phyloP scores from a whole-genome alignment of 2,797 vertebrate species.

The Hydrocynus forskahlii region DNA sequence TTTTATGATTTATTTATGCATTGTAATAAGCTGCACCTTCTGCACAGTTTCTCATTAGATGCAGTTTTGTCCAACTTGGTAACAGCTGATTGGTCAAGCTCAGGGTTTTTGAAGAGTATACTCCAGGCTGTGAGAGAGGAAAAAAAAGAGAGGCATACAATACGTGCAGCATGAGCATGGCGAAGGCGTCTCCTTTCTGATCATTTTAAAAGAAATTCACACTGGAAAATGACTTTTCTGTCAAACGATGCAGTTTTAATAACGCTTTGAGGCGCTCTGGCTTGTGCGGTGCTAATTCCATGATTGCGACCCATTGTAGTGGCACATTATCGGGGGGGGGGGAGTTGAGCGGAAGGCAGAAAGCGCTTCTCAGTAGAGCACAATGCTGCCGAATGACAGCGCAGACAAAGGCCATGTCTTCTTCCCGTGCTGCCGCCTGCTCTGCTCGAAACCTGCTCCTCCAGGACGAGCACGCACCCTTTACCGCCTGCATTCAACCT shows the following conservation, averaged over 20 bases:
- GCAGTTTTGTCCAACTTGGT: too few relatives aligned
- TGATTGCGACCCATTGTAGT: constrained; percentile 62
- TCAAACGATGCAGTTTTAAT: constrained; percentile 55
- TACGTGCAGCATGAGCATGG: background rate
- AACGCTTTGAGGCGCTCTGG: constrained; percentile 50
- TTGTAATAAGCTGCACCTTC: too few relatives aligned
- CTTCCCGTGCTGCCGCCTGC: background rate
- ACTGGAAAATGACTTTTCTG: constrained; percentile 49
- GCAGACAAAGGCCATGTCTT: constrained; percentile 55
- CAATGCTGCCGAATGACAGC: constrained; percentile 52
- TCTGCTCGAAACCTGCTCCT: constrained; percentile 48
- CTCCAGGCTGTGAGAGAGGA: too few relatives aligned
- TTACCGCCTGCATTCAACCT: constrained; percentile 34
- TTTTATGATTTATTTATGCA: too few relatives aligned
- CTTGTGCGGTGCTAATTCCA: constrained; percentile 58
- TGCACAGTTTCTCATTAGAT: too few relatives aligned
- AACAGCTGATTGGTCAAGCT: too few relatives aligned
- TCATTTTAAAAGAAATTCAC: constrained; percentile 36
- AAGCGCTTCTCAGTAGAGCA: constrained; percentile 55
- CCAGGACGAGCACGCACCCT: constrained; percentile 35
- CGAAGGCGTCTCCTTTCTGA: constrained; percentile 44
- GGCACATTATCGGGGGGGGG: constrained; percentile 50
- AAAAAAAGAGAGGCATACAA: background rate
- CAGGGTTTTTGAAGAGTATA: too few relatives aligned
- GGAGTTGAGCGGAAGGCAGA: constrained; percentile 52